phyloP scores from a whole-genome alignment of 2,888 invertebrate genomes.

The Catocala nupta region DNA sequence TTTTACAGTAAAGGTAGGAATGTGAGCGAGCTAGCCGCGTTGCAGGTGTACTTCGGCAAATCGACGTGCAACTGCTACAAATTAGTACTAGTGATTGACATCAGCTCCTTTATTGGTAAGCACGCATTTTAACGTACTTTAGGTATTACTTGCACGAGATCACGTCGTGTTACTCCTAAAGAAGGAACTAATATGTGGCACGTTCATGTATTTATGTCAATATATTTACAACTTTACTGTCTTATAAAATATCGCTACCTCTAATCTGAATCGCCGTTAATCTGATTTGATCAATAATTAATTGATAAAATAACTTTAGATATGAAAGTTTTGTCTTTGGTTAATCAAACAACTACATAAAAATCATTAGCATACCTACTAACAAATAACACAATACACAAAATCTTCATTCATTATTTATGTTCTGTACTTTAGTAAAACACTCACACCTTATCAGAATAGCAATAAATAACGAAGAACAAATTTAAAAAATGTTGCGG shows the following conservation, averaged over 20 bases:
- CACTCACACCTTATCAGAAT: neutral
- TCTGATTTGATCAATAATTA: too few species aligned
- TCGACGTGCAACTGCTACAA: constrained; percentile 77
- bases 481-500: too few species aligned
- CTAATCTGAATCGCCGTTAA: too few species aligned
- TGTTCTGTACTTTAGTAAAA: neutral
- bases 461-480: neutral
- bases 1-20: constrained; percentile 59
- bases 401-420: constrained; percentile 9
- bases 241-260: too few species aligned
- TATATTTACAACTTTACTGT: too few species aligned
- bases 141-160: too few species aligned
- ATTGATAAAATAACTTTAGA: too few species aligned
- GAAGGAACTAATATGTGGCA: too few species aligned
- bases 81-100: constrained; percentile 67
- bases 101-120: constrained; percentile 74
- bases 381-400: neutral
- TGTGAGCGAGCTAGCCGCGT: constrained; percentile 59
- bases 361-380: neutral
- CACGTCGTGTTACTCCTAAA: too few species aligned
- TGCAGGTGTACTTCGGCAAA: constrained; percentile 73
- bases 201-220: too few species aligned
- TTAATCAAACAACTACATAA: neutral
- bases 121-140: neutral
- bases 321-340: too few species aligned